Percentiles rank a stretch among this genome's conserved stretches.
Conservation (phyloP, 2,113 vertebrate species). For the Hirundichthys speculiger region DNA sequence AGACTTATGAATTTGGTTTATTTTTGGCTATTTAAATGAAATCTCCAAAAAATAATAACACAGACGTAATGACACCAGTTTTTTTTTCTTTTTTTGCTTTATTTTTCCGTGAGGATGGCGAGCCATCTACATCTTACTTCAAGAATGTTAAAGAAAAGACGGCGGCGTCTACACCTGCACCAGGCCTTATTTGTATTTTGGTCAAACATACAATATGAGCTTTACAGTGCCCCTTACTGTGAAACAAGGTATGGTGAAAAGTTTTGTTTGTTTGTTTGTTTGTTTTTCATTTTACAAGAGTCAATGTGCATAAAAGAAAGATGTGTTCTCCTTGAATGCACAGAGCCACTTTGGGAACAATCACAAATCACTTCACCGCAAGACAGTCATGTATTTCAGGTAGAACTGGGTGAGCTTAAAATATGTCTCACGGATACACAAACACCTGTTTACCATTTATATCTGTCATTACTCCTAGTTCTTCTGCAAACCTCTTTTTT, state of each 20-base stretch:
- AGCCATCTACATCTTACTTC: slow-evolving; percentile 23
- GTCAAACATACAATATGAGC: slow-evolving; percentile 53
- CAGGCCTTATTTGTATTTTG: slow-evolving; percentile 37
- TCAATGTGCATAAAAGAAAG: too few relatives aligned
- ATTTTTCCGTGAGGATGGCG: neutral
- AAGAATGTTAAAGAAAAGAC: neutral
- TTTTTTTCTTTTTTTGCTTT: neutral
- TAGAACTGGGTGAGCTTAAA: slow-evolving; percentile 59
- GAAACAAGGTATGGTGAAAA: neutral
- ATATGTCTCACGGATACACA: too few relatives aligned
- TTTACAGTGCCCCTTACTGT: slow-evolving; percentile 13
- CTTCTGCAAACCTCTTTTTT: neutral
- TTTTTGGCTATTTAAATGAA: too few relatives aligned
- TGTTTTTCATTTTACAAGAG: too few relatives aligned
- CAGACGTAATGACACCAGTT: too few relatives aligned
- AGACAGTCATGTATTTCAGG: neutral
- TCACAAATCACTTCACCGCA: neutral
- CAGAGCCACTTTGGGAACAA: neutral
- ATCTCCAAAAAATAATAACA: too few relatives aligned
- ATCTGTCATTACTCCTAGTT: neutral
- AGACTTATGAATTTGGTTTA: too few relatives aligned
- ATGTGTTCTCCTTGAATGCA: neutral
- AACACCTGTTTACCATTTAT: neutral
- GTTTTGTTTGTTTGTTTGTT: neutral
- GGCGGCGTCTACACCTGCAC: slow-evolving; percentile 53